A percentile compares a stretch with the other conserved stretches of the same genome.
Evolutionary conservation across 2,797 vertebrate species (phyloP).

Genomic region (Zalophus californianus): DNA sequence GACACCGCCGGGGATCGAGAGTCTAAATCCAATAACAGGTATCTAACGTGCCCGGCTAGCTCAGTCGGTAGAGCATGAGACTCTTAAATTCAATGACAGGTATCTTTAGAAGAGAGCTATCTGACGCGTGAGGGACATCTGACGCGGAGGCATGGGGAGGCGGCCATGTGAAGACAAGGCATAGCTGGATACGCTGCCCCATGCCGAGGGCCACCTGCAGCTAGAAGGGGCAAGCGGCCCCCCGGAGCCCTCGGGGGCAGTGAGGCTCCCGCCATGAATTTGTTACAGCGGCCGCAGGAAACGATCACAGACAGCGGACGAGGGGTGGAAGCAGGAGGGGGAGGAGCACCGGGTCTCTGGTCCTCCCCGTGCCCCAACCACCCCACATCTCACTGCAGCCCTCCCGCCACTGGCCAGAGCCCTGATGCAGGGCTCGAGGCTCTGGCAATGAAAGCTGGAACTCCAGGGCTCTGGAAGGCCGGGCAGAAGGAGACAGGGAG

Average conservation of each 20-base stretch:
- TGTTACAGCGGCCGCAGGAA: not conserved
- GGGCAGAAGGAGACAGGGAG: not conserved
- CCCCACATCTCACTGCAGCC: not conserved
- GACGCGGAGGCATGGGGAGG: not conserved
- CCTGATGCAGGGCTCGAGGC: not conserved
- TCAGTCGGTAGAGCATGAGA: too few relatives aligned
- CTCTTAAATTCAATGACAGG: not conserved
- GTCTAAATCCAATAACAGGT: not conserved
- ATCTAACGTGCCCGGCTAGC: too few relatives aligned
- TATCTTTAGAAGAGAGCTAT: not conserved
- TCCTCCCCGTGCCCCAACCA: accelerated
- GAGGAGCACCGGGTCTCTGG: not conserved
- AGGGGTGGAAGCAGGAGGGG: not conserved
- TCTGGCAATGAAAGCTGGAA: not conserved
- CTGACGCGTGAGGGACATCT: accelerated
- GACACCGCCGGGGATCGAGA: not conserved
- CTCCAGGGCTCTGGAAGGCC: not conserved
- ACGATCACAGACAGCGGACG: not conserved
- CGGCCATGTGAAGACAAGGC: not conserved
- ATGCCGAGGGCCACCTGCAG: accelerated
- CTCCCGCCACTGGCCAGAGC: not conserved
- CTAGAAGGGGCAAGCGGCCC: not conserved
- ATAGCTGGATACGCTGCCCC: accelerated
- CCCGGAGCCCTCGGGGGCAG: not conserved
- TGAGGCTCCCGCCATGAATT: not conserved